These are phyloP conservation scores for Psittacula echo DNA, from an alignment of 2,797 vertebrate genomes.

Conservation along the genomic window DNA sequence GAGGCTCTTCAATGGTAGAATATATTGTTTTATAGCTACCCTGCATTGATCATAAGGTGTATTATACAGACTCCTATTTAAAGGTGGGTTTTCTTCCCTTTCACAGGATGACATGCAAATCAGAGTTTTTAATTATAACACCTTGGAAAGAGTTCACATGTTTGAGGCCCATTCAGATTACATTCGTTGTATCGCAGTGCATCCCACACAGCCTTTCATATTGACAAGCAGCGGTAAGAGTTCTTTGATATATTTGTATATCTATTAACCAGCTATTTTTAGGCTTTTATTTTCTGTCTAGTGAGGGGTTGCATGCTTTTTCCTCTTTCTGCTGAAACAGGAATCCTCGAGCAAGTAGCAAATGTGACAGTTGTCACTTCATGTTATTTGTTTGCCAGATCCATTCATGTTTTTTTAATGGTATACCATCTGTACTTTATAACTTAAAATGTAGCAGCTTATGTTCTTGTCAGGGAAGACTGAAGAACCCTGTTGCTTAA, in stretches of 20 bases:
- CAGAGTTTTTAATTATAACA: conserved; percentile 98
- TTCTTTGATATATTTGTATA: neutral
- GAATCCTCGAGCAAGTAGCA: neutral
- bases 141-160: conserved; percentile 96
- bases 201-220: conserved; percentile 97
- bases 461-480: neutral
- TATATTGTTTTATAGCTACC: neutral
- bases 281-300: neutral
- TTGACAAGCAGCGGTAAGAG: conserved; percentile 95
- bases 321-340: neutral
- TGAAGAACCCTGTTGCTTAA: conserved; percentile 2
- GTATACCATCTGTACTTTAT: neutral
- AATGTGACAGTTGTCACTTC: neutral
- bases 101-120: conserved; percentile 98
- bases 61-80: neutral
- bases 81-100: neutral
- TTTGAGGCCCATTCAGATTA: conserved; percentile 98
- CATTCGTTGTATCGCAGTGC: conserved; percentile 97
- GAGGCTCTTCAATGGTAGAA: neutral
- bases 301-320: neutral
- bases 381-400: neutral
- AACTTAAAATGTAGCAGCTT: neutral
- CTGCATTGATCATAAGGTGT: neutral
- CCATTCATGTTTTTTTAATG: neutral
- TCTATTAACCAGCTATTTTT: neutral